Percentiles rank a stretch among this genome's conserved stretches.
These are phyloP conservation scores for Ypsolopha scabrella DNA, from an alignment of 2,888 invertebrate species.

Conservation along the genomic window DNA sequence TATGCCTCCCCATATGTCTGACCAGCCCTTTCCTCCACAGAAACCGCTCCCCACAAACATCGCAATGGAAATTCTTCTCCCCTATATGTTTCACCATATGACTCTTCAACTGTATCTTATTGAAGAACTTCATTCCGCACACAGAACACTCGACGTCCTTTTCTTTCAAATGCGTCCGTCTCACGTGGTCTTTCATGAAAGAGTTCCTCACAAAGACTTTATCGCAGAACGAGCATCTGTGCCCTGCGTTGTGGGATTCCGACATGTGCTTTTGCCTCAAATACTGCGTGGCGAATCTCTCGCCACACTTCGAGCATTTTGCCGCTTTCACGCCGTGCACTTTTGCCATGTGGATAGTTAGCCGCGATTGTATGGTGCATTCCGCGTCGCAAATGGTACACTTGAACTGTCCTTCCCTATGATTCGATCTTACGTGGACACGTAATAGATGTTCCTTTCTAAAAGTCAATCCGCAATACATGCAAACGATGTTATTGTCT, in stretches of 20 bases:
- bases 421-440: slow-evolving; percentile 57
- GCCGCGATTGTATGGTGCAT: slow-evolving; percentile 51
- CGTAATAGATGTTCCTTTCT: slow-evolving; percentile 52
- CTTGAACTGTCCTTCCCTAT: slow-evolving; percentile 50
- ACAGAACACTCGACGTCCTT: slow-evolving; percentile 55
- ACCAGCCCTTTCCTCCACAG: slow-evolving; percentile 72
- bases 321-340: slow-evolving; percentile 54
- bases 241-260: slow-evolving; percentile 54
- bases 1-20: slow-evolving; percentile 64
- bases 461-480: slow-evolving; percentile 55
- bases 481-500: slow-evolving; percentile 56
- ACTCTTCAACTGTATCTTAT: slow-evolving; percentile 45
- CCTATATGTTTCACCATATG: slow-evolving; percentile 63
- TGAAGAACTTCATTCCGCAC: slow-evolving; percentile 58
- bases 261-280: slow-evolving; percentile 65
- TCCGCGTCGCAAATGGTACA: slow-evolving; percentile 52
- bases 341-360: slow-evolving; percentile 60
- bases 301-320: slow-evolving; percentile 52
- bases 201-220: slow-evolving; percentile 51
- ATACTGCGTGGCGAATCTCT: slow-evolving; percentile 62
- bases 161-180: slow-evolving; percentile 54
- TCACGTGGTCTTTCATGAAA: slow-evolving; percentile 50
- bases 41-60: slow-evolving; percentile 71
- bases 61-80: slow-evolving; percentile 70
- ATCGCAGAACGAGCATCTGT: slow-evolving; percentile 52